Evolutionary conservation across 2,113 vertebrate genomes (phyloP).

Genomic region (Petroica traversi): DNA sequence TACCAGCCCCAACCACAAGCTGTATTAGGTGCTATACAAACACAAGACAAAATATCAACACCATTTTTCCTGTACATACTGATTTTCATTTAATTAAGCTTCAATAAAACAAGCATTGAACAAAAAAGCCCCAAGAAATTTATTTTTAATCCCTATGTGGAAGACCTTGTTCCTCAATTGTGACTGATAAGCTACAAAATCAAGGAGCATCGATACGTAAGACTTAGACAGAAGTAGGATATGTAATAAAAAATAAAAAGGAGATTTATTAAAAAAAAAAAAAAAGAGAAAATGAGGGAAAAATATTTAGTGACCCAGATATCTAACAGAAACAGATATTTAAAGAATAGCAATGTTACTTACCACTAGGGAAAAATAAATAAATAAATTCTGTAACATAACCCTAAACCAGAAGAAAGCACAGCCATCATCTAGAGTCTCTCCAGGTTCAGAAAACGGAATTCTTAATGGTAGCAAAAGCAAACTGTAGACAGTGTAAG

Average conservation of each 20-base stretch:
- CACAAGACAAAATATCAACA: neutral
- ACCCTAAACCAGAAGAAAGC: neutral
- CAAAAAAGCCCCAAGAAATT: neutral
- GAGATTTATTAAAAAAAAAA: neutral
- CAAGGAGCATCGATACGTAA: accelerated
- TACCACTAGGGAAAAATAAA: neutral
- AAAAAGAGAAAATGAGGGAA: neutral
- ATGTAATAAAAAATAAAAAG: neutral
- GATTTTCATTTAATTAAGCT: neutral
- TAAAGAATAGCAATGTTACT: neutral
- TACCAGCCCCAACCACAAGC: neutral
- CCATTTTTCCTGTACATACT: neutral
- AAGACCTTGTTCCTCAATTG: neutral
- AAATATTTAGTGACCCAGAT: neutral
- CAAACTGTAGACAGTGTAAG: neutral
- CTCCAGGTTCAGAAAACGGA: neutral
- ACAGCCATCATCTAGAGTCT: neutral
- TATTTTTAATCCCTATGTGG: neutral
- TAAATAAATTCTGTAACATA: neutral
- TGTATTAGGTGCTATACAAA: neutral
- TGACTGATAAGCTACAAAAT: neutral
- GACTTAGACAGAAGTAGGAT: neutral
- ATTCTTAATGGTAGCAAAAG: neutral
- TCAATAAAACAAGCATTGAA: neutral
- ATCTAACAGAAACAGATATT: neutral